phyloP scores from a whole-genome alignment of 2,797 vertebrate species.

The Anguilla anguilla region DNA sequence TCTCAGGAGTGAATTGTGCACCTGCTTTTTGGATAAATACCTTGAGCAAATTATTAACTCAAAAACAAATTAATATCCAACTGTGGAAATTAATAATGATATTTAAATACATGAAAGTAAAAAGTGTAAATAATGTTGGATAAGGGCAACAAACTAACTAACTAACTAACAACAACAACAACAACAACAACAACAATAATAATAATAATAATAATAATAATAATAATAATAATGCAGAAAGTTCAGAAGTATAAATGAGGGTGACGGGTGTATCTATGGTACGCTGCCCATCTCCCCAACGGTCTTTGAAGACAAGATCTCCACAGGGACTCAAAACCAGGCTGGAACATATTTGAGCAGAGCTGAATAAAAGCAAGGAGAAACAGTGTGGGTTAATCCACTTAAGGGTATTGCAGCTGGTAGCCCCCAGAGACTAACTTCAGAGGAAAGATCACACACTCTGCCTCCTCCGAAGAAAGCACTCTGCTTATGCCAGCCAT shows the following conservation, averaged over 20 bases:
- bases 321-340: neutral
- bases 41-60: too few species aligned
- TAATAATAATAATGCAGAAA: neutral
- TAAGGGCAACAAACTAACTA: too few species aligned
- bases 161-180: too few species aligned
- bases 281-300: neutral
- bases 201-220: neutral
- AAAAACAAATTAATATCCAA: too few species aligned
- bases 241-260: neutral
- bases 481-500: neutral
- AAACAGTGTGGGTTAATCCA: slow-evolving; percentile 5
- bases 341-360: neutral
- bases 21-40: too few species aligned
- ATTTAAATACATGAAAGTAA: too few species aligned
- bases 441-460: slow-evolving; percentile 18
- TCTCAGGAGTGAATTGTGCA: too few species aligned
- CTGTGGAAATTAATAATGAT: too few species aligned
- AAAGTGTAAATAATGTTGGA: too few species aligned
- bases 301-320: neutral
- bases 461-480: neutral
- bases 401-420: neutral
- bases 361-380: neutral
- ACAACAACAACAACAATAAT: too few species aligned
- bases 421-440: neutral
- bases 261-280: neutral